Evolutionary conservation across 2,888 invertebrate species (phyloP).

Genomic region (Torymus texanus): DNA sequence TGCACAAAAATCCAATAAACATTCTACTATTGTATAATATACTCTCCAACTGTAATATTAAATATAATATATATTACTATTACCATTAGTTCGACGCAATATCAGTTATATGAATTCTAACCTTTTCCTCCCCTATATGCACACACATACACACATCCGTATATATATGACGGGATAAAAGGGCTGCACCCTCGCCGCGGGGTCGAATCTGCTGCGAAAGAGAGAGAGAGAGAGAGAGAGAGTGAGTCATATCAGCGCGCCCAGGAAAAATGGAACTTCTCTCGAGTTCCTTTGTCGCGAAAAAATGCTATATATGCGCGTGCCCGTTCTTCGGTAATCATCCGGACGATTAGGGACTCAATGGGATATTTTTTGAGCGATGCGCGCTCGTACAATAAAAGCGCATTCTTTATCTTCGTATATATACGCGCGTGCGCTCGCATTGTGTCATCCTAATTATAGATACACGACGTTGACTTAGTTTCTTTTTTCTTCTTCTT

Average conservation of each 20-base stretch:
- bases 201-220: no score
- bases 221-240: no score
- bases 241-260: no score
- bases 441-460: conserved; percentile 18
- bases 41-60: no score
- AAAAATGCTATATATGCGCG: conserved; percentile 28
- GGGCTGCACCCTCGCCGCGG: conserved; percentile 20
- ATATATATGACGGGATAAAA: not conserved
- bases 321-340: conserved; percentile 16
- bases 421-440: not conserved
- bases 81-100: not conserved
- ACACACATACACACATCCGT: no score
- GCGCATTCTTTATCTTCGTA: conserved; percentile 7
- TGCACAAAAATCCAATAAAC: no score
- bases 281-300: conserved; percentile 35
- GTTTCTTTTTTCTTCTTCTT: not conserved
- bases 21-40: no score
- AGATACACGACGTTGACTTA: not conserved
- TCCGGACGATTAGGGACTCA: conserved; percentile 44
- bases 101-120: not conserved
- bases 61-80: no score
- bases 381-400: no score
- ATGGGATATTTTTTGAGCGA: conserved; percentile 28
- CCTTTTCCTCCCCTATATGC: not conserved
- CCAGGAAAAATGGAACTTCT: no score